Conservation (phyloP, 1,140 invertebrate species). For the Drosophila takahashii region DNA sequence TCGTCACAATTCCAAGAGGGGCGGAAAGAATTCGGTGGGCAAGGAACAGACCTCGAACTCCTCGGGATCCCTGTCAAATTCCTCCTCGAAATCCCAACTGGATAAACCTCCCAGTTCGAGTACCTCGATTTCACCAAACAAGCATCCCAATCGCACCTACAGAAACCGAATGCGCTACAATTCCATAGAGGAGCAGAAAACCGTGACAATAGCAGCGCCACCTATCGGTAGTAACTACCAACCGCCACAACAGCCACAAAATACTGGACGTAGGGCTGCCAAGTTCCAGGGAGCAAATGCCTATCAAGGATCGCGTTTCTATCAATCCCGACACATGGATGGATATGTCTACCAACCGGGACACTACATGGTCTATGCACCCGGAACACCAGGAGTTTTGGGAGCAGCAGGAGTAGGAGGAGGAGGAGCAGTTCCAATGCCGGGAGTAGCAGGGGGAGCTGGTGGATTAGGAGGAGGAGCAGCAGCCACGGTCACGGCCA, state of each 20-base stretch:
- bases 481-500: conserved; percentile 18
- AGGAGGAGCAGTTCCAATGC: not conserved
- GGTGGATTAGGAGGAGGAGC: conserved; percentile 3
- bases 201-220: not conserved
- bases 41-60: conserved; percentile 48
- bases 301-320: conserved; percentile 43
- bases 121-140: conserved; percentile 14
- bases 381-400: conserved; percentile 5
- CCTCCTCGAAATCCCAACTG: conserved; percentile 57
- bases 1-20: conserved; percentile 5
- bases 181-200: conserved; percentile 8
- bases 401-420: conserved; percentile 2
- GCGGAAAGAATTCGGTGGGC: conserved; percentile 25
- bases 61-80: conserved; percentile 53
- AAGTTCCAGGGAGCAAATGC: conserved; percentile 28
- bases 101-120: conserved; percentile 12
- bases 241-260: conserved; percentile 8
- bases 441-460: not conserved
- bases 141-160: conserved; percentile 46
- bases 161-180: conserved; percentile 59
- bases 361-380: conserved; percentile 31
- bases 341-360: conserved; percentile 32
- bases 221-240: conserved; percentile 4
- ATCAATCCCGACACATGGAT: conserved; percentile 61
- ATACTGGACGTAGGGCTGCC: not conserved